Evolutionary conservation across 2,797 vertebrate genomes (phyloP).

Genomic region (Typhlichthys subterraneus): DNA sequence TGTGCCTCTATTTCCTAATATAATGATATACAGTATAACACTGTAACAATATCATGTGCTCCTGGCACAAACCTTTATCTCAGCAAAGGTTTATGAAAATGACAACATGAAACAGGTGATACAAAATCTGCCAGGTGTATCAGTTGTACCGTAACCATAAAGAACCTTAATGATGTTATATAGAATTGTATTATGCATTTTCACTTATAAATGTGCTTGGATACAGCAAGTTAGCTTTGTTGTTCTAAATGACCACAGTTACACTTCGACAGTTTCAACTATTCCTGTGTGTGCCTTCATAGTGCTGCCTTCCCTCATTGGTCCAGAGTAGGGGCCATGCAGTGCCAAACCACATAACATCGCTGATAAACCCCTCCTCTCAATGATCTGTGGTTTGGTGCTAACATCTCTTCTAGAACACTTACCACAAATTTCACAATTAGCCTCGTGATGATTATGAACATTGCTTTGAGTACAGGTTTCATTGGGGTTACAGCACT

Average conservation of each 20-base stretch:
- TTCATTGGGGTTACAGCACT: neutral
- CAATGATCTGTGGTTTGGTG: constrained; percentile 19
- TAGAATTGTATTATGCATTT: too few relatives aligned
- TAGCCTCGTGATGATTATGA: constrained; percentile 1
- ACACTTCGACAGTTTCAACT: constrained; percentile 26
- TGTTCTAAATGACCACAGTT: constrained; percentile 12
- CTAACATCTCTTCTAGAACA: constrained; percentile 6
- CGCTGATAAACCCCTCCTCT: constrained; percentile 34
- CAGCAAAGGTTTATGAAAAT: too few relatives aligned
- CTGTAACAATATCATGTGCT: neutral
- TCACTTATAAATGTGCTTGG: too few relatives aligned
- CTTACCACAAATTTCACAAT: constrained; percentile 15
- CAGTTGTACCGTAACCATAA: too few relatives aligned
- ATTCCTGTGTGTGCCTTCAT: constrained; percentile 12
- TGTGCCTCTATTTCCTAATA: constrained; percentile 25
- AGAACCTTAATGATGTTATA: too few relatives aligned
- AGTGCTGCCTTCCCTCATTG: constrained; percentile 26
- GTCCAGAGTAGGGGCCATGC: constrained; percentile 12
- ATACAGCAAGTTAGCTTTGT: neutral
- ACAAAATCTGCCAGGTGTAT: too few relatives aligned
- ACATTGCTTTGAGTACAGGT: neutral
- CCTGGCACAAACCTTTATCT: too few relatives aligned
- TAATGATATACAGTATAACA: constrained; percentile 5
- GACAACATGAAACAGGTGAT: too few relatives aligned
- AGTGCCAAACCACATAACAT: constrained; percentile 55